phyloP scores from a whole-genome alignment of 2,113 vertebrate genomes.

The Entomyzon cyanotis region DNA sequence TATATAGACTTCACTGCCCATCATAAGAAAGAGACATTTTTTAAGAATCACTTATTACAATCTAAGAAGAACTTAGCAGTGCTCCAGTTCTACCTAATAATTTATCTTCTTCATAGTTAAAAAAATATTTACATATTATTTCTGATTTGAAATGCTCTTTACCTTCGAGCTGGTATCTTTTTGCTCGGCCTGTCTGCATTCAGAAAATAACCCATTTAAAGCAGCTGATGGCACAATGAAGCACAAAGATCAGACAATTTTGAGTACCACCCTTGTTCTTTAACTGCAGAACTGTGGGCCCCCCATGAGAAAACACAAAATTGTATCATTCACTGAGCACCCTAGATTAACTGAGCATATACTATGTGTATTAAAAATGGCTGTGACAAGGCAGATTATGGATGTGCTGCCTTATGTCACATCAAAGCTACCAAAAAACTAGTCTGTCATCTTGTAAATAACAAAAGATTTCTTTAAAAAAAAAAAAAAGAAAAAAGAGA shows the following conservation, averaged over 20 bases:
- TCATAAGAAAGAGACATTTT: background rate
- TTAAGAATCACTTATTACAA: background rate
- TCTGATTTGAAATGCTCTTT: background rate
- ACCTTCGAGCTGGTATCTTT: background rate
- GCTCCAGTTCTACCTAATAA: background rate
- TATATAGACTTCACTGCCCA: background rate
- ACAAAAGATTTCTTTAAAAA: background rate
- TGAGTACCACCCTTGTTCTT: background rate
- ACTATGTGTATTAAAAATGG: conserved; percentile 10
- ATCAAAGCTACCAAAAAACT: conserved; percentile 41
- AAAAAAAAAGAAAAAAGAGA: background rate
- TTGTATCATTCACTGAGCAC: background rate
- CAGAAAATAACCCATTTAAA: background rate
- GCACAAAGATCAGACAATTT: background rate
- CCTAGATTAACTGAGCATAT: background rate
- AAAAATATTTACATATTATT: background rate
- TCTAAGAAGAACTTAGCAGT: background rate
- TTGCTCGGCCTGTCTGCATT: background rate
- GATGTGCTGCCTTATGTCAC: conserved; percentile 48
- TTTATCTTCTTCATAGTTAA: background rate
- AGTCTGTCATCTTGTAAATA: conserved; percentile 50
- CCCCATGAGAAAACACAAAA: background rate
- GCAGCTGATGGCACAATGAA: background rate
- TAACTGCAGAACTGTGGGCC: background rate
- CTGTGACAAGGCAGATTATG: conserved; percentile 46